Base-by-base conservation (phyloP, 2,797 vertebrate species). In the Alauda arvensis region DNA sequence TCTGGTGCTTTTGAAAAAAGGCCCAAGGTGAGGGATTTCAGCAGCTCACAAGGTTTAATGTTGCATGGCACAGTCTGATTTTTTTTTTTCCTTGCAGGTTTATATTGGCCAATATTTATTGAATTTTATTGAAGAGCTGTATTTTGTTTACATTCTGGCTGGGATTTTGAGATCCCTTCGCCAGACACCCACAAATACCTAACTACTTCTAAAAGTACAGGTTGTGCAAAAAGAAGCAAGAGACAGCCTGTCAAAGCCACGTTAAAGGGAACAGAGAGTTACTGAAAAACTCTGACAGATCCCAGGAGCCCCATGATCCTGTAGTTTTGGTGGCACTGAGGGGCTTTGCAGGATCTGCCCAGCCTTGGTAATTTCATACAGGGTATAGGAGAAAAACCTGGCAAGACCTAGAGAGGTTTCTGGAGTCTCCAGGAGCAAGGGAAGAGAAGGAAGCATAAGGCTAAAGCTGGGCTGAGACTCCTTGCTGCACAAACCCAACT, bases 101-200 rank as follows among this genome's bases (percentile, higher is more conserved):
- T 93, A 95, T 87, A 78, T 89, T 95, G 91, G 89, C 77, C 88
- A 89, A 89, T 94, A 92, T 93, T 94, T 93, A 94, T 90, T 83
- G 69, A 92, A 92, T 91, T 94, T 93, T 94, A 86, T 88, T 92
- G 93, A 94, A 93, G 88, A 93, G n/a, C 74, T 93, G 62, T 77
- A 53, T 95, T 96, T 94, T 96, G 85, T 96, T 96, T 96, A 95
- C 83, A 81, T 94, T 95, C 93, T 96, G 94, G 93, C 95, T 95
- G 93, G 81, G 93, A 96, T 78, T 76, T 94, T 95, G 94, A 94
- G 94, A 94, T 95, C 80, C 74, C 61, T 91, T 88, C 2, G 56
- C 83, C 90, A 96, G 88, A 95, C 88, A 93, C 67, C 80, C 94
- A 92, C 86, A 94, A 83, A 95, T 84, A 61, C 77, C 83, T 92